Base-by-base conservation (phyloP, 2,797 vertebrate species). In the Peromyscus nudipes region DNA sequence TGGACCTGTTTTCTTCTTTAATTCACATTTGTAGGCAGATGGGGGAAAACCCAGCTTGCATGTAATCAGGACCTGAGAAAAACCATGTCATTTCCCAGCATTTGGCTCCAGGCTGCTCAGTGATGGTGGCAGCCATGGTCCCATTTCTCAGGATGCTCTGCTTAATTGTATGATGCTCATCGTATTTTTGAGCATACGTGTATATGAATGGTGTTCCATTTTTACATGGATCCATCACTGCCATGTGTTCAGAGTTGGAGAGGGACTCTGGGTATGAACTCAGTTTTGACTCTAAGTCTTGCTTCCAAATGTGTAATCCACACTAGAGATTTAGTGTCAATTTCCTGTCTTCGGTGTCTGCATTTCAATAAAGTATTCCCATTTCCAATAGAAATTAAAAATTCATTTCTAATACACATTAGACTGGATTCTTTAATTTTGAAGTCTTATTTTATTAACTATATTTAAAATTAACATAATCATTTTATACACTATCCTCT, bases 311-410 rank as follows among this genome's bases (percentile, higher is more conserved):
- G 9, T 75, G 23, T 69, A 64, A 52, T 89, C 60, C 64, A 8
- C 49, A 27, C 67, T 76, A 79, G 46, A 94, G 92, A 75, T 88
- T 94, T 67, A 65, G 37, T 81, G 57, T 67, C 52, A 3, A 6
- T 93, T 91, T 84, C 40, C 46, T 90, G 10, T 37, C 69, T 87
- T 80, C 7, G n/a, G 17, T 81, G 25, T 93, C 37, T 81, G 1
- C 25, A 62, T 95, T 85, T 94, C 80, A 37, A 79, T 60, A 64
- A 60, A 2, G 1, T 65, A 17, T 93, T 84, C 76, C 69, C 37
- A 84, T 65, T 87, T 93, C 89, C 13, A 71, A 43, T 27, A 92
- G 55, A 77, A 96, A 79, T 67, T 93, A 89, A 92, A 91, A 89
- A 71, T 83, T 76, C 29, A 60, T 31, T 95, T 64, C 49, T 0